These are phyloP conservation scores for Scaptomyza hsui DNA, from an alignment of 1,140 invertebrate genomes.

Conservation along the genomic window DNA sequence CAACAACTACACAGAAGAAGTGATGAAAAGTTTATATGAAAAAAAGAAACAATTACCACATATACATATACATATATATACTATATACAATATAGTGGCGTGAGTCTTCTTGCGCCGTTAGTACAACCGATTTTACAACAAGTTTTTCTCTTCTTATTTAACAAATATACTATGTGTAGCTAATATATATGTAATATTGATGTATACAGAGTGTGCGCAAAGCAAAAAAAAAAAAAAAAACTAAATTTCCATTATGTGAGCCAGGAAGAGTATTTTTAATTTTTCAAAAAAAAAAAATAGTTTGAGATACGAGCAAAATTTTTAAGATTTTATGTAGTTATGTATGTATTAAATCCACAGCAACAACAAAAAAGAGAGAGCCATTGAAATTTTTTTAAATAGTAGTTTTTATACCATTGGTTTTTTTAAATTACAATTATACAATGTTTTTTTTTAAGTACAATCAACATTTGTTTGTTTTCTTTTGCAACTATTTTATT, in stretches of 20 bases:
- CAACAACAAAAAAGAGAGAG: conserved; percentile 35
- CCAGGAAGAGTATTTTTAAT: conserved; percentile 20
- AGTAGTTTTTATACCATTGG: conserved; percentile 36
- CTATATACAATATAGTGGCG: conserved; percentile 17
- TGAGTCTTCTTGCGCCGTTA: conserved; percentile 20
- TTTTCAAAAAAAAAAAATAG: conserved; percentile 16
- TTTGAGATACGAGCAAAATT: conserved; percentile 33
- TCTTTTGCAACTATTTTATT: conserved; percentile 2
- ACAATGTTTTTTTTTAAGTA: conserved; percentile 35
- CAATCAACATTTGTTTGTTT: conserved; percentile 13
- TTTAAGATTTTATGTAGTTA: conserved; percentile 46
- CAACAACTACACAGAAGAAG: conserved; percentile 1
- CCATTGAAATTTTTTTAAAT: conserved; percentile 48
- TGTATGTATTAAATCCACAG: conserved; percentile 20
- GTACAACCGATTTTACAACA: conserved; percentile 57
- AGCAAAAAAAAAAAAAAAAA: not conserved
- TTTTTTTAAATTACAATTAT: conserved; percentile 32
- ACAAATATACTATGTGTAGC: conserved; percentile 26
- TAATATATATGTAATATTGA: conserved; percentile 21
- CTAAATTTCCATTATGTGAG: conserved; percentile 14
- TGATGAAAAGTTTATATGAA: conserved; percentile 18
- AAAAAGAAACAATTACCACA: conserved; percentile 20
- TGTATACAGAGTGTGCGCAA: conserved; percentile 29
- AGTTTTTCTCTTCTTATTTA: conserved; percentile 10
- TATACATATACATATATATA: conserved; percentile 35